Percentiles rank a stretch among this genome's conserved stretches.
These are phyloP conservation scores for Pachycephala philippinensis DNA, from an alignment of 2,113 vertebrate species.

Conservation along the genomic window DNA sequence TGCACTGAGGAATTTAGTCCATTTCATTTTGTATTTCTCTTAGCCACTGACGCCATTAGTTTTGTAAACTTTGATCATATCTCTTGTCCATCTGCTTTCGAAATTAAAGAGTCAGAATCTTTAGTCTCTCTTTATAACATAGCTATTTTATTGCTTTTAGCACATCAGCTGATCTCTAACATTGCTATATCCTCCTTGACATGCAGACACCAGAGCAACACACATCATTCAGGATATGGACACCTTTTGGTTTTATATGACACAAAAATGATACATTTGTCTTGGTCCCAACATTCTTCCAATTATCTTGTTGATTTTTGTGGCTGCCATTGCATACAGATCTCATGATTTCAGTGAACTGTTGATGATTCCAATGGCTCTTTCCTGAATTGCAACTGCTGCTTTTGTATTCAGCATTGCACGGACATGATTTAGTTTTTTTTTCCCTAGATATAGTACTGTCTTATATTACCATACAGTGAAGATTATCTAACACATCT, in stretches of 20 bases:
- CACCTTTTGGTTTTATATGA: neutral
- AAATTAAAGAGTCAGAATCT: neutral
- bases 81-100: neutral
- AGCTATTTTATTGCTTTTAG: neutral
- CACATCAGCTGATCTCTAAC: neutral
- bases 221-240: neutral
- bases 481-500: neutral
- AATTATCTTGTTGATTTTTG: neutral
- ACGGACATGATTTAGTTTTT: neutral
- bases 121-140: neutral
- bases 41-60: neutral
- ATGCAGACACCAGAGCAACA: neutral
- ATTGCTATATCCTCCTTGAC: neutral
- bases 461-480: neutral
- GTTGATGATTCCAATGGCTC: neutral
- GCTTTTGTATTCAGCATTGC: neutral
- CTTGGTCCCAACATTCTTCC: neutral
- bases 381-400: neutral
- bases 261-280: neutral
- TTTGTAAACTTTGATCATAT: neutral
- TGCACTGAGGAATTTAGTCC: neutral
- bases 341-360: neutral
- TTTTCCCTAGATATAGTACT: neutral
- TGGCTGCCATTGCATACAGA: neutral
- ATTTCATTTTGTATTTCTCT: neutral